phyloP scores from a whole-genome alignment of 1,140 invertebrate genomes.

The Homalodisca vitripennis region DNA sequence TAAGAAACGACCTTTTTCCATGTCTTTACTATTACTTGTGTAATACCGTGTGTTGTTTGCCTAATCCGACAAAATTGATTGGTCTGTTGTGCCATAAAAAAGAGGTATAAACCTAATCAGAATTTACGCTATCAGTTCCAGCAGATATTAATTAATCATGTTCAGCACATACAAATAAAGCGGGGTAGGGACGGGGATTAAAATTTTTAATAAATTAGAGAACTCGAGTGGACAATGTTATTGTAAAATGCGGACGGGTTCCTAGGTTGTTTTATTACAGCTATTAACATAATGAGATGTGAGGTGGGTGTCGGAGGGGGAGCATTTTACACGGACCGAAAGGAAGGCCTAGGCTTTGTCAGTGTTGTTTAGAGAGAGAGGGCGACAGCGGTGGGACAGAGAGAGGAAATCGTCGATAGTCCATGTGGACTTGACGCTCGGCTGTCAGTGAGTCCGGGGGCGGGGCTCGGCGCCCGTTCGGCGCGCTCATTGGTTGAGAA shows the following conservation, averaged over 20 bases:
- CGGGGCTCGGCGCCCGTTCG: background rate
- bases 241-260: conserved; percentile 24
- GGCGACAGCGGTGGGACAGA: conserved; percentile 11
- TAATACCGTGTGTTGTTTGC: no score
- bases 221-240: conserved; percentile 20
- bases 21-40: no score
- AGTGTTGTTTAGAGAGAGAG: conserved; percentile 29
- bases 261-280: conserved; percentile 27
- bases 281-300: conserved; percentile 31
- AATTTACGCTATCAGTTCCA: no score
- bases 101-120: no score
- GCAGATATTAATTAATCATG: no score
- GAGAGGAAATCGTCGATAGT: conserved; percentile 22
- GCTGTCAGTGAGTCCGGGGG: conserved; percentile 12
- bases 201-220: no score
- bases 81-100: no score
- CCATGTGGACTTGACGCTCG: conserved; percentile 28
- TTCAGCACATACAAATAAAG: no score
- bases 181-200: no score
- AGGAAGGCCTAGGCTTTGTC: conserved; percentile 24
- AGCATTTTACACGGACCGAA: conserved; percentile 27
- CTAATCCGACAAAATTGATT: no score
- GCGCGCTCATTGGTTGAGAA: conserved; percentile 27
- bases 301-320: conserved; percentile 5
- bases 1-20: no score